Conservation (phyloP, 2,113 vertebrate genomes). For the Xiphophorus couchianus region DNA sequence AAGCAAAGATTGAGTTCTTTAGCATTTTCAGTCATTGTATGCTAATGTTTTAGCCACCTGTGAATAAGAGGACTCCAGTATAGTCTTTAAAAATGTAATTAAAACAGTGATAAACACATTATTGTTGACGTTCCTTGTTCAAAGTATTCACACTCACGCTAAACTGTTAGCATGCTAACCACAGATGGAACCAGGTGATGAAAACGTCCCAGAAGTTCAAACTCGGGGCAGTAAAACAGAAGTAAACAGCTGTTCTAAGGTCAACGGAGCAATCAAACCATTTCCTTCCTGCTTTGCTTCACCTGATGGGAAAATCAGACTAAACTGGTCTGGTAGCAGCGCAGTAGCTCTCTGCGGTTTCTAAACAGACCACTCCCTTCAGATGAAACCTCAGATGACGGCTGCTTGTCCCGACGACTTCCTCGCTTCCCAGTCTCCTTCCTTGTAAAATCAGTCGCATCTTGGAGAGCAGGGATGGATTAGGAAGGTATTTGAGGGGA, state of each 20-base stretch:
- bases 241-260: constrained; percentile 5
- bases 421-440: constrained; percentile 11
- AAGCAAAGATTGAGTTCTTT: too few relatives aligned
- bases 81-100: neutral
- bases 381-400: constrained; percentile 1
- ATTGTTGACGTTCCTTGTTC: neutral
- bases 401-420: constrained; percentile 2
- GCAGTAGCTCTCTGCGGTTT: neutral
- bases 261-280: constrained; percentile 13
- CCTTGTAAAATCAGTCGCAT: neutral
- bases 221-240: neutral
- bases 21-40: neutral
- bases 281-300: constrained; percentile 5
- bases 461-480: constrained; percentile 16
- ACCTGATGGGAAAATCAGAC: constrained; percentile 36
- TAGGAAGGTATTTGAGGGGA: constrained; percentile 43
- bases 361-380: neutral
- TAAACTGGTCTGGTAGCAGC: constrained; percentile 4
- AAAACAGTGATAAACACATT: neutral
- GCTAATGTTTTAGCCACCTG: neutral
- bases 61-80: too few relatives aligned
- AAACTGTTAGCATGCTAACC: neutral
- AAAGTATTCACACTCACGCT: neutral
- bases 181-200: neutral
- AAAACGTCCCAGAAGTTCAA: neutral